A percentile compares a stretch with the other conserved stretches of the same genome.
These are phyloP conservation scores for Homarus americanus DNA, from an alignment of 1,140 invertebrate genomes.

Conservation along the genomic window DNA sequence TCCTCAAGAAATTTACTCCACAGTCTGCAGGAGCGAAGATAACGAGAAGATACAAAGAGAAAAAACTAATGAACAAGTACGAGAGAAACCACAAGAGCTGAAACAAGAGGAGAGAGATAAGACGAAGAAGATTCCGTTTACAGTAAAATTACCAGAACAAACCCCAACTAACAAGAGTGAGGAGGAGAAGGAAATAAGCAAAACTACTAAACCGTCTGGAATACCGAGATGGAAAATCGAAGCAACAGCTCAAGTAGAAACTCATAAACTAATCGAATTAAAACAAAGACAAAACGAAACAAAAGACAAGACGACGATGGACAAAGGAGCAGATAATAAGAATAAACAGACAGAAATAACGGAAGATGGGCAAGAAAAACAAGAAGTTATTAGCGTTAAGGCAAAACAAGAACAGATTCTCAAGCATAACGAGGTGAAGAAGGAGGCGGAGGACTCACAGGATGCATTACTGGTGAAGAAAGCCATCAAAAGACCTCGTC, in stretches of 20 bases:
- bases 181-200: background rate
- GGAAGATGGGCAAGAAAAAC: background rate
- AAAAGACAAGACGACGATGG: background rate
- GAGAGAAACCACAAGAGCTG: background rate
- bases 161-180: background rate
- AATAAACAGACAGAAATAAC: background rate
- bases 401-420: background rate
- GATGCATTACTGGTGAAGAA: constrained; percentile 34
- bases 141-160: background rate
- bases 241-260: background rate
- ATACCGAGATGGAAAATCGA: background rate
- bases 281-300: constrained; percentile 2
- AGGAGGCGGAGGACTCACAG: background rate
- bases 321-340: background rate
- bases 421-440: background rate
- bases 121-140: background rate
- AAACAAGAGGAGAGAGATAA: background rate
- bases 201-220: background rate
- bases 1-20: background rate
- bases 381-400: constrained; percentile 16
- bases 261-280: background rate
- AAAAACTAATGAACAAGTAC: background rate
- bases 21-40: background rate
- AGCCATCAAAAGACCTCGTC: constrained; percentile 57
- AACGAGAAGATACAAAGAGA: background rate